These are phyloP conservation scores for Agriopis aurantiaria DNA, from an alignment of 2,888 invertebrate genomes.

Conservation along the genomic window DNA sequence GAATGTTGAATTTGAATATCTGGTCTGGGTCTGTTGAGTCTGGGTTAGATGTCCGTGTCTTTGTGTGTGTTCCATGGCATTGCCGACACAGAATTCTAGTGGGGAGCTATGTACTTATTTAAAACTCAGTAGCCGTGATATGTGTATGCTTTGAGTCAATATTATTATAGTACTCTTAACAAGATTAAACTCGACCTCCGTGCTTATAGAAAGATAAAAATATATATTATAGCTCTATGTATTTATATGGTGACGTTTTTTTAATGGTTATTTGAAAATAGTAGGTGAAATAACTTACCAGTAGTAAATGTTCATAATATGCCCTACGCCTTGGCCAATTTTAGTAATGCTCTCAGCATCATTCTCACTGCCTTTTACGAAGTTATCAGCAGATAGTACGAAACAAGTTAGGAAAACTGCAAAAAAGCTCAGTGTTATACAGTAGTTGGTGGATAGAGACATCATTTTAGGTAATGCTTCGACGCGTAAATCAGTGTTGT, in stretches of 20 bases:
- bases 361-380: slow-evolving; percentile 85
- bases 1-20: too few species aligned
- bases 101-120: not conserved
- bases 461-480: slow-evolving; percentile 50
- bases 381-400: slow-evolving; percentile 66
- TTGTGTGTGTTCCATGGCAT: too few species aligned
- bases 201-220: not conserved
- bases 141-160: slow-evolving; percentile 3
- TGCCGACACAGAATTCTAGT: too few species aligned
- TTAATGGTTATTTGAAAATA: not conserved
- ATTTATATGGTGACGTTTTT: not conserved
- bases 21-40: too few species aligned
- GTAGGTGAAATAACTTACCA: slow-evolving; percentile 86
- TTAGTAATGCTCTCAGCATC: slow-evolving; percentile 86
- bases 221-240: not conserved
- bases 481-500: not conserved
- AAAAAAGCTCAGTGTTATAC: slow-evolving; percentile 62
- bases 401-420: slow-evolving; percentile 68
- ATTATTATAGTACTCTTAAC: slow-evolving; percentile 6
- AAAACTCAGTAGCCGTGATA: slow-evolving; percentile 14
- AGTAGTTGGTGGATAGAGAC: slow-evolving; percentile 66
- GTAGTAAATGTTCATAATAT: slow-evolving; percentile 92
- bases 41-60: too few species aligned
- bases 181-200: slow-evolving; percentile 13
- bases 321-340: slow-evolving; percentile 85